These are phyloP conservation scores for Characodon lateralis DNA, from an alignment of 2,797 vertebrate genomes.

Conservation along the genomic window DNA sequence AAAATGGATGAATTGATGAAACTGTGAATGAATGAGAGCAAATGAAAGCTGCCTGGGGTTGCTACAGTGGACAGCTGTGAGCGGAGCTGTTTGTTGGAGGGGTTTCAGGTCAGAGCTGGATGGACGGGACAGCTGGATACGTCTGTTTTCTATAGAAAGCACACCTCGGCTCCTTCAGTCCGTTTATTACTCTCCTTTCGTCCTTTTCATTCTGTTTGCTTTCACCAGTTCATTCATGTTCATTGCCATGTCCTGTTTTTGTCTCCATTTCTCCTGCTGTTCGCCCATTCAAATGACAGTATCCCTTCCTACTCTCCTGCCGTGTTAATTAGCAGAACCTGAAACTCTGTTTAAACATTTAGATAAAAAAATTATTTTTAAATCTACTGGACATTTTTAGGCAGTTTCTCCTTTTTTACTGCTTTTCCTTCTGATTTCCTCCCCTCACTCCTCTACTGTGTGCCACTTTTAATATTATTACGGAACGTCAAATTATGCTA, in stretches of 20 bases:
- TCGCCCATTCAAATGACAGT: constrained; percentile 44
- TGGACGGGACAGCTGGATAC: constrained; percentile 74
- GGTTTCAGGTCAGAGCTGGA: constrained; percentile 59
- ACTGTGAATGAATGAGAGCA: constrained; percentile 68
- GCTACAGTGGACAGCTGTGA: constrained; percentile 67
- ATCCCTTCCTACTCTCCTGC: constrained; percentile 44
- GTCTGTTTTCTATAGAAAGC: constrained; percentile 57
- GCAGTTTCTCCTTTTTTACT: background rate
- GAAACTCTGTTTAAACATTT: constrained; percentile 26
- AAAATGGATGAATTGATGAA: constrained; percentile 65
- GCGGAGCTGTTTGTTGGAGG: constrained; percentile 70
- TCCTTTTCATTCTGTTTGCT: constrained; percentile 41
- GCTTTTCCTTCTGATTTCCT: background rate
- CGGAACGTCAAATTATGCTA: background rate
- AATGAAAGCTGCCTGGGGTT: constrained; percentile 68
- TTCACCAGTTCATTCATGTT: constrained; percentile 42
- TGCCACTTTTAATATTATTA: background rate
- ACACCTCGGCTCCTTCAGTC: constrained; percentile 55
- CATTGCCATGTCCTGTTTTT: constrained; percentile 37
- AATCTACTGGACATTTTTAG: background rate
- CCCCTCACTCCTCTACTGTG: background rate
- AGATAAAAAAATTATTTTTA: background rate
- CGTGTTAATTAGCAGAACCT: constrained; percentile 28
- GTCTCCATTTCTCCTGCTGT: constrained; percentile 23
- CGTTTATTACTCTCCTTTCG: constrained; percentile 44